Base-by-base conservation (phyloP, 2,888 invertebrate genomes). In the Monoplex corrugatus region DNA sequence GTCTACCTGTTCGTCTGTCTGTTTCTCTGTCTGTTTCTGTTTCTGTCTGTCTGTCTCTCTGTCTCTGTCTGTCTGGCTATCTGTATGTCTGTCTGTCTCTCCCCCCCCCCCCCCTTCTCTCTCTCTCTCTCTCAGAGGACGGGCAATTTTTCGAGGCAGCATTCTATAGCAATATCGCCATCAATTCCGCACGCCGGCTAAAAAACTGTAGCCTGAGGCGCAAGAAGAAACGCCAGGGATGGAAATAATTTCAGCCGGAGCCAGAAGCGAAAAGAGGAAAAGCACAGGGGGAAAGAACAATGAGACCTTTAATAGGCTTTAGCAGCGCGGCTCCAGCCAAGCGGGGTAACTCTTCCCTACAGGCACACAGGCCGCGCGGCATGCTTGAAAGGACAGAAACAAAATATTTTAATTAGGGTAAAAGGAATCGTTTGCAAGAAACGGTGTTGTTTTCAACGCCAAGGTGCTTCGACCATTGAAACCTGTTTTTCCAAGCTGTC, bases 371-470 rank as follows among this genome's bases (percentile, higher is more conserved):
- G 80, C n/a, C 45, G 10, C 82, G 35, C 82, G 32, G n/a, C 57
- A 85, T 45, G 85, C 57, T 85, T 38, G 57, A 45, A 19, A 85
- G 85, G 63, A 19, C 85, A 85, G 85, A 85, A 63, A 57, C 85
- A 57, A 85, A 85, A 35, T 85, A 85, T 57, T 85, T 85, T 85
- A 85, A 85, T 85, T 63, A 63, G 19, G 85, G 38, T 85, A 85
- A 85, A 57, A 57, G 85, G 63, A 38, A 32, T 13, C 45, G 32
- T 32, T 50, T 83, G 40, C 38, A n/a, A n/a, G 50, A 35, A n/a
- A 32, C 23, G 38, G 85, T 35, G 85, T 85, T 85, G 85, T 57
- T 57, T 85, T 85, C 50, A 16, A 32, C 57, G 57, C 38, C 35
- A 63, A 57, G 57, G 63, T 85, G 85, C 57, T 35, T 82, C 13